Evolutionary conservation across 2,888 invertebrate genomes (phyloP), one percentile per base, ranked within the genome.

Genomic region (Psococerastis gibbosa): DNA sequence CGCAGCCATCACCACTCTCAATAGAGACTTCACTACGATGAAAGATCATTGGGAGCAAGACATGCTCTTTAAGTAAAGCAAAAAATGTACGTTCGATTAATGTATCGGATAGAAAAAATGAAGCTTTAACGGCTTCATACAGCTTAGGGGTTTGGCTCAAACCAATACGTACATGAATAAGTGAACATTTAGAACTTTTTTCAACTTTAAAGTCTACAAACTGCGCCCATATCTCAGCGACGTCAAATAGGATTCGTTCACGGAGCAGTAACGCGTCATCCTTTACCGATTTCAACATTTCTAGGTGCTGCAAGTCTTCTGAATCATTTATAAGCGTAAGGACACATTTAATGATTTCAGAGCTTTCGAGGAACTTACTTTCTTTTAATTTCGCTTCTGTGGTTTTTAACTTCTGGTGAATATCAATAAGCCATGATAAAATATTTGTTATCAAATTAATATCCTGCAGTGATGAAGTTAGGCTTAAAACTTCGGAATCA

Each of bases 41-140:
- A 42, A 66, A 61, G 44, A 78, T 68, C 1, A 80, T 65, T 0
- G 73, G 70, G 43, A 61, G 56, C 9, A 80, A 60, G 18, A 79
- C 57, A 47, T 69, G 58, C 23, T 69, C 63, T 50, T 75, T 59
- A 15, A 83, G 53, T 51, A 69, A 70, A 45, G 63, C 62, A 2
- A 71, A 63, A 52, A 82, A 71, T 43, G 64, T 60, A 27, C 68
- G 61, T 4, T 81, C 55, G 53, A 68, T 69, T 22, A 52, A 51
- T 55, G 63, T 27, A 27, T 11, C 11, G 27, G 6, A 9, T 11
- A 27, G 6, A 6, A 6, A 11, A 11, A 27, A 27, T 27, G 11
- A 11, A 27, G 27, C 11, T 11, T 27, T 6, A 11, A 11, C 11
- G 11, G 11, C 11, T 11, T 27, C 8, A 6, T 27, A 9, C 8